Base-by-base conservation (phyloP, 2,797 vertebrate species). In the Adelosebastes latens region DNA sequence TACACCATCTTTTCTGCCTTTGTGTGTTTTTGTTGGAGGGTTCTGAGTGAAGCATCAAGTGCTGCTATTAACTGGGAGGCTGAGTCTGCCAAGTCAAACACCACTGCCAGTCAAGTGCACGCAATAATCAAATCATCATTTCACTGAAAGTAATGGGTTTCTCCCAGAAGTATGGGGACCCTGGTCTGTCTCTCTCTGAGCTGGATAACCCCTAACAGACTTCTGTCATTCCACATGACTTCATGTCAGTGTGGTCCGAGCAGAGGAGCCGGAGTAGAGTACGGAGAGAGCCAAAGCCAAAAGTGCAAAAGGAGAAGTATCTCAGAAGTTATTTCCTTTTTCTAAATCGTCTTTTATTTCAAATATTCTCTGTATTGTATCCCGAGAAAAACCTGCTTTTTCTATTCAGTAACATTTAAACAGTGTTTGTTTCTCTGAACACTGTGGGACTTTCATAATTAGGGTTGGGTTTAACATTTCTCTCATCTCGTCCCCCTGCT, bases 81-180 rank as follows among this genome's bases (percentile, higher is more conserved):
- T 55, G 31, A 34, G 32, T 72, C 67, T 73, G 92, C 92, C 92
- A 93, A 95, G 77, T 87, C 75, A 93, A 93, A 94, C 87, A 83
- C 69, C 32, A 71, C 31, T 59, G 76, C 85, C 81, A 86, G 81
- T 92, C 80, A 82, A 87, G 87, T 61, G 62, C 22, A 76, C 34
- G 12, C 67, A 82, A 72, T 72, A 90, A 91, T 90, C 91, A 92
- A 90, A 87, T 88, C 81, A 86, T 81, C 61, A 81, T 86, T 85
- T 89, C 65, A 68, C 77, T 72, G 60, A 88, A 83, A 85, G 58
- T 64, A 63, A 74, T 67, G 24, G 39, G 53, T 81, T 88, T 74
- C 58, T 86, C 75, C 72, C 61, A 46, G 49, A 81, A 74, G 81
- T 63, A 70, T 22, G 56, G 53, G 59, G 84, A 63, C 72, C 63